Evolutionary conservation across 2,888 invertebrate genomes (phyloP).

Genomic region (Folsomia candida): DNA sequence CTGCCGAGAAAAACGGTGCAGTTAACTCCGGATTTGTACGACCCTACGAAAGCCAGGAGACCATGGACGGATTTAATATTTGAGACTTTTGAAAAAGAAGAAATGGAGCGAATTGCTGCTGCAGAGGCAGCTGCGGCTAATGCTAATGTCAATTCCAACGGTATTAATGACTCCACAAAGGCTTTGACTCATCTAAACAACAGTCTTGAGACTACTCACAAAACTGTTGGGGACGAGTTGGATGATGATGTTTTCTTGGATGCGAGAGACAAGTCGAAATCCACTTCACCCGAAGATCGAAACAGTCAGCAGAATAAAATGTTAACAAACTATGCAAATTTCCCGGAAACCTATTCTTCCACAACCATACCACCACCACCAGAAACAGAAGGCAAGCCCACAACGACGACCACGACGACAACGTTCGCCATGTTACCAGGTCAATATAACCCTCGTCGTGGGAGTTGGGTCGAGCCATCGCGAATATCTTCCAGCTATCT

Average conservation of each 20-base stretch:
- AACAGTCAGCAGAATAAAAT: not conserved
- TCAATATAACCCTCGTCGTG: constrained; percentile 42
- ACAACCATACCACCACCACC: constrained; percentile 15
- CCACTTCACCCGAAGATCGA: constrained; percentile 10
- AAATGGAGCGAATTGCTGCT: constrained; percentile 31
- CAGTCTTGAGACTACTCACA: not conserved
- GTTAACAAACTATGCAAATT: constrained; percentile 16
- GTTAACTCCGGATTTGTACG: constrained; percentile 35
- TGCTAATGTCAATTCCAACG: constrained; percentile 19
- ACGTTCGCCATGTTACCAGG: constrained; percentile 27
- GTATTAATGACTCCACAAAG: constrained; percentile 30
- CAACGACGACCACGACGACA: no score
- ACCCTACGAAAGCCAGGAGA: constrained; percentile 41
- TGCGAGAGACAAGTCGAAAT: constrained; percentile 32
- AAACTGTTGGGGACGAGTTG: constrained; percentile 21
- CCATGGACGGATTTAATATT: constrained; percentile 51
- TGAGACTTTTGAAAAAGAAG: constrained; percentile 49
- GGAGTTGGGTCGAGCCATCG: constrained; percentile 45
- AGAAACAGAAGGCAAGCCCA: no score
- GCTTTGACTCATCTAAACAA: constrained; percentile 11
- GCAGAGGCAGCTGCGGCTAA: constrained; percentile 24
- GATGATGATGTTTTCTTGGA: constrained; percentile 49
- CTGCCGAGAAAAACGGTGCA: constrained; percentile 39
- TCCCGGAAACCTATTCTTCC: not conserved
- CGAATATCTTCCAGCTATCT: not conserved